A percentile compares a stretch with the other conserved stretches of the same genome.
Conservation (phyloP, 2,113 vertebrate genomes). For the Lonchura striata region DNA sequence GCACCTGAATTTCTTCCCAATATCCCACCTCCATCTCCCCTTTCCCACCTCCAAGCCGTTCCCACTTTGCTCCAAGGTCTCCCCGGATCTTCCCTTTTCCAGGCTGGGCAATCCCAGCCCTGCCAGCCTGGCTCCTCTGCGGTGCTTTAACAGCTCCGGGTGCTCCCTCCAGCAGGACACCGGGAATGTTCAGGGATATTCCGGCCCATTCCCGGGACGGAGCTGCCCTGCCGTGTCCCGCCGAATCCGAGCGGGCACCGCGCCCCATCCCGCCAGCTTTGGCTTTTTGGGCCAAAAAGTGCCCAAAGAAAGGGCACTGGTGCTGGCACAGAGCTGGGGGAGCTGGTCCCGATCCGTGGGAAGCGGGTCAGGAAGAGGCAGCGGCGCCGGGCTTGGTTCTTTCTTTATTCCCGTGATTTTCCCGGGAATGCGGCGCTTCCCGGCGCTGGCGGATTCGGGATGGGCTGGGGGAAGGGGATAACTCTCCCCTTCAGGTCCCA, state of each 20-base stretch:
- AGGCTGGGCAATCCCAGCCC: neutral
- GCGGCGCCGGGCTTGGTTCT: fast-evolving
- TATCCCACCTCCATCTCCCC: neutral
- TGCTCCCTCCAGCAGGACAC: fast-evolving
- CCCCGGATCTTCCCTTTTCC: neutral
- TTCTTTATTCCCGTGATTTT: neutral
- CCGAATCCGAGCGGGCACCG: no score
- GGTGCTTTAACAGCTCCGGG: fast-evolving
- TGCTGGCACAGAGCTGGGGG: fast-evolving
- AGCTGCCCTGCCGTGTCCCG: neutral
- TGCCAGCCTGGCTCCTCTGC: neutral
- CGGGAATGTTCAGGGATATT: neutral
- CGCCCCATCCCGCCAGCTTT: neutral
- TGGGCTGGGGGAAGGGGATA: neutral
- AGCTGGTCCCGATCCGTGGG: fast-evolving
- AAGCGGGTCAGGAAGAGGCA: neutral
- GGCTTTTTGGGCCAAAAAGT: fast-evolving
- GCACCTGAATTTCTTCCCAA: neutral
- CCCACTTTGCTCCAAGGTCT: neutral
- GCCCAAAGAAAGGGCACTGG: no score
- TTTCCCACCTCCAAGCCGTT: neutral
- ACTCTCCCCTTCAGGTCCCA: fast-evolving
- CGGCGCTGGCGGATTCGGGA: neutral
- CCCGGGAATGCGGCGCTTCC: fast-evolving
- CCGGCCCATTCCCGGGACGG: fast-evolving